Conservation (phyloP, 2,113 vertebrate species). For the Dasyornis broadbenti region DNA sequence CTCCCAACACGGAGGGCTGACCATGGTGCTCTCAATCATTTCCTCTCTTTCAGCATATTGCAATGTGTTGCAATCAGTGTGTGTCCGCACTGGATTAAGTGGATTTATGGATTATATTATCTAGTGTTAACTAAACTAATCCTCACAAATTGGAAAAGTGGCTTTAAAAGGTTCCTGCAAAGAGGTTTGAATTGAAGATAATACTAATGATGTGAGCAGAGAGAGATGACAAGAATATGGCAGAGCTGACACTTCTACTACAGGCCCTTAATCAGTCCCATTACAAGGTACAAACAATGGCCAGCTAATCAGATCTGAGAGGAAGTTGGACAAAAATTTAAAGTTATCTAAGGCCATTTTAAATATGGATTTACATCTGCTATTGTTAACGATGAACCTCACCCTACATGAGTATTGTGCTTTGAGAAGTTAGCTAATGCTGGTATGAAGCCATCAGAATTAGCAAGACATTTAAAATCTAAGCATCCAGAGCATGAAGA, state of each 20-base stretch:
- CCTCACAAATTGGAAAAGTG: background rate
- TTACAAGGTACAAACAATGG: background rate
- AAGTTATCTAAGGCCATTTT: background rate
- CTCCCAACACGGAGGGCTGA: accelerated
- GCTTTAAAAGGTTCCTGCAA: background rate
- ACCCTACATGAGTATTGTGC: background rate
- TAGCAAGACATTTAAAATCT: background rate
- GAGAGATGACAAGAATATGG: background rate
- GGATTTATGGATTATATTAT: background rate
- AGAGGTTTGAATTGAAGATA: background rate
- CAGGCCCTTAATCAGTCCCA: background rate
- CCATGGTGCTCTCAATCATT: background rate
- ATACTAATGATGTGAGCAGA: background rate
- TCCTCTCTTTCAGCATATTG: background rate
- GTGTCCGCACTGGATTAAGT: background rate
- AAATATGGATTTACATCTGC: background rate
- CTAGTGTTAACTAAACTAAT: background rate
- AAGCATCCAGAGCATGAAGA: background rate
- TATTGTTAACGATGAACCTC: accelerated
- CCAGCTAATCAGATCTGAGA: background rate
- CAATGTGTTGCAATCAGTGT: background rate
- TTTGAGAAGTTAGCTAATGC: background rate
- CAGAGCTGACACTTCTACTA: background rate
- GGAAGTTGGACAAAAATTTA: background rate
- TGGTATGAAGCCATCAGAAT: background rate